A percentile compares a stretch with the other conserved stretches of the same genome.
These are phyloP conservation scores for Helogale parvula DNA, from an alignment of 2,113 vertebrate species.

Conservation along the genomic window DNA sequence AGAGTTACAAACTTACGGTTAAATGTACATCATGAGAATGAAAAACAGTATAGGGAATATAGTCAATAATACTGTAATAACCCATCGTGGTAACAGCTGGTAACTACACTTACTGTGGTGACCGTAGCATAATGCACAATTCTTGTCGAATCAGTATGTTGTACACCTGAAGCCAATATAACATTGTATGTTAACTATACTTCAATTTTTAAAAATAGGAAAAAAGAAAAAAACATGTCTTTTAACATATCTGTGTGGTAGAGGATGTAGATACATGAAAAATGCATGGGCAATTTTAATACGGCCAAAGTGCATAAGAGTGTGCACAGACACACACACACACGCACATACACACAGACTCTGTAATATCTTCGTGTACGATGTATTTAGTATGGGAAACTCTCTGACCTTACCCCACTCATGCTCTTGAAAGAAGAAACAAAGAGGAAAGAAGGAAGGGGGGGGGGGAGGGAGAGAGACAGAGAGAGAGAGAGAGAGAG, in stretches of 20 bases:
- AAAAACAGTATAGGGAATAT: neutral
- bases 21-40: neutral
- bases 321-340: neutral
- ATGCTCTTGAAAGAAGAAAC: too few species aligned
- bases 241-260: neutral
- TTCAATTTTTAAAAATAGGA: neutral
- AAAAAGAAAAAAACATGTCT: neutral
- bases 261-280: neutral
- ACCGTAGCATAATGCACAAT: neutral
- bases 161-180: neutral
- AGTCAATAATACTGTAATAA: neutral
- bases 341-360: neutral
- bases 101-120: neutral
- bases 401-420: too few species aligned
- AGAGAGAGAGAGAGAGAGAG: too few species aligned
- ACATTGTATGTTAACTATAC: neutral
- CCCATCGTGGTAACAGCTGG: neutral
- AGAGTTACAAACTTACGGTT: neutral
- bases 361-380: neutral
- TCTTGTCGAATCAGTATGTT: neutral
- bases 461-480: too few species aligned
- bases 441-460: too few species aligned
- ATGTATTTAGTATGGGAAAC: neutral
- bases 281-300: neutral
- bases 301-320: neutral